Percentiles rank a stretch among this genome's conserved stretches.
These are phyloP conservation scores for Ailuropoda melanoleuca DNA, from an alignment of 2,113 vertebrate genomes.

Conservation along the genomic window DNA sequence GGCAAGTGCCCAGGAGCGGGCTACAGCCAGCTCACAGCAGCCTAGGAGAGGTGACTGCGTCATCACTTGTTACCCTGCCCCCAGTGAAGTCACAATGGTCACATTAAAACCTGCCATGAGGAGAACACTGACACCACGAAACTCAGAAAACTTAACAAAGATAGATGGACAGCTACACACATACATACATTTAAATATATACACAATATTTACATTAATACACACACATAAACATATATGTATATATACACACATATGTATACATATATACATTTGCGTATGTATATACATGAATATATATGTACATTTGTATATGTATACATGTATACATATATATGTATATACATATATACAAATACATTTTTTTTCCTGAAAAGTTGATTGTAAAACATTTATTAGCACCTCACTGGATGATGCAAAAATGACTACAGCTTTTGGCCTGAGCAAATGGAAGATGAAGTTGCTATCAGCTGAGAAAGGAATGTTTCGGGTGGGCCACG, in stretches of 20 bases:
- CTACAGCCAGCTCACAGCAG: neutral
- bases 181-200: neutral
- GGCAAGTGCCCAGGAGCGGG: too few relatives aligned
- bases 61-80: neutral
- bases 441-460: neutral
- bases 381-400: neutral
- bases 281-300: too few relatives aligned
- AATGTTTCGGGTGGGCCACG: neutral
- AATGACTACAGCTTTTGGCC: neutral
- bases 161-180: neutral
- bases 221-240: neutral
- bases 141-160: neutral
- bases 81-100: neutral
- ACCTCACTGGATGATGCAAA: neutral
- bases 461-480: too few relatives aligned
- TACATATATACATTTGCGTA: too few relatives aligned
- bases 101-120: neutral
- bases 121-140: neutral
- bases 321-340: too few relatives aligned
- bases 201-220: neutral
- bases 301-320: too few relatives aligned
- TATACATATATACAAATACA: neutral
- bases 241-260: accelerated
- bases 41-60: neutral
- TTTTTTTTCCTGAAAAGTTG: neutral